phyloP scores from a whole-genome alignment of 1,140 invertebrate species.

The Helicoverpa zea region DNA sequence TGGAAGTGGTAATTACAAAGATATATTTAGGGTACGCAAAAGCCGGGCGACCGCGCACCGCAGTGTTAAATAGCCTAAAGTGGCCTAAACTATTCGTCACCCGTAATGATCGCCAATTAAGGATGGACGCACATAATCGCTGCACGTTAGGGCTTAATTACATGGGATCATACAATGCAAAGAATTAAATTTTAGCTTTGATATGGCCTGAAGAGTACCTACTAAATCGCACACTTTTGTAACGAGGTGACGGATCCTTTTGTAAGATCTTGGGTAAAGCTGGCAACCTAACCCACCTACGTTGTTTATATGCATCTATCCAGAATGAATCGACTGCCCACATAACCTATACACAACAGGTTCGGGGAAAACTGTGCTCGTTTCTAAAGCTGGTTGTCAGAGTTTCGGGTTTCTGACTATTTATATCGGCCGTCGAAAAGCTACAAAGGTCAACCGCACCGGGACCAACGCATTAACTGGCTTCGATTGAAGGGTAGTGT shows the following conservation, averaged over 20 bases:
- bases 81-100: conserved; percentile 42
- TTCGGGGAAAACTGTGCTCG: too few species aligned
- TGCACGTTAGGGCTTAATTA: conserved; percentile 4
- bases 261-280: neutral
- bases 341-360: too few species aligned
- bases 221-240: too few species aligned
- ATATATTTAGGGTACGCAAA: conserved; percentile 10
- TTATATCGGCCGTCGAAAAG: too few species aligned
- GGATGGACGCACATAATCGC: conserved; percentile 10
- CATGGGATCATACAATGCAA: neutral
- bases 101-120: conserved; percentile 29
- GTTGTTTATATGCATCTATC: neutral
- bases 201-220: neutral
- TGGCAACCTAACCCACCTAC: neutral
- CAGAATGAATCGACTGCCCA: too few species aligned
- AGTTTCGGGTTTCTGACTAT: too few species aligned
- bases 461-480: too few species aligned
- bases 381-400: too few species aligned
- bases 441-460: too few species aligned
- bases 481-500: too few species aligned
- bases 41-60: conserved; percentile 10
- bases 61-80: conserved; percentile 42
- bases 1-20: conserved; percentile 28
- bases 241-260: too few species aligned
- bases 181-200: neutral